Percentiles rank a stretch among this genome's conserved stretches.
These are phyloP conservation scores for Coreius guichenoti DNA, from an alignment of 2,797 vertebrate genomes.

Conservation along the genomic window DNA sequence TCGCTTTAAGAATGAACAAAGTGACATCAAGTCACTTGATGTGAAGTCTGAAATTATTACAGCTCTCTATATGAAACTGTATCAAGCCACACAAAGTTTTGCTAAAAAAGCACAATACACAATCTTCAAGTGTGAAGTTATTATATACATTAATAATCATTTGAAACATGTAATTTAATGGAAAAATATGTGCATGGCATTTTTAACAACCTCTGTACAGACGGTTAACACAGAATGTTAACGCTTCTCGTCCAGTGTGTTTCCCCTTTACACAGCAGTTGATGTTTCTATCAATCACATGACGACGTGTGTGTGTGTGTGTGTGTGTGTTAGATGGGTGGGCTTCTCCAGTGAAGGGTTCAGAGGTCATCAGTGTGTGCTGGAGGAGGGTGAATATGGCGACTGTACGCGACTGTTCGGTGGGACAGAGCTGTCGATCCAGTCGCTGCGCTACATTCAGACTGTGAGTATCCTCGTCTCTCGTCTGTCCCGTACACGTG, in stretches of 20 bases:
- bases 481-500: background rate
- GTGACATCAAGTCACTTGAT: background rate
- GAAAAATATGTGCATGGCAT: background rate
- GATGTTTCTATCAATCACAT: background rate
- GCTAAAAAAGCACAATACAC: background rate
- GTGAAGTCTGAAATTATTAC: background rate
- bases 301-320: slow-evolving; percentile 1
- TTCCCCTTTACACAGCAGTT: background rate
- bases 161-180: background rate
- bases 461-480: slow-evolving; percentile 77
- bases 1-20: background rate
- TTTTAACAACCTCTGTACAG: background rate
- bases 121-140: too few species aligned
- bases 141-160: background rate
- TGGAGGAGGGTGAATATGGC: slow-evolving; percentile 85
- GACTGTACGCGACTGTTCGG: slow-evolving; percentile 72
- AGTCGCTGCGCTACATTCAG: slow-evolving; percentile 84
- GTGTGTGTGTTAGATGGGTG: slow-evolving; percentile 81
- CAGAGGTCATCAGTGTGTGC: slow-evolving; percentile 83
- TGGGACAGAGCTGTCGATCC: slow-evolving; percentile 67
- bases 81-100: background rate
- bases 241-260: background rate
- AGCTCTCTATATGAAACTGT: background rate
- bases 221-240: background rate
- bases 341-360: slow-evolving; percentile 82